Evolutionary conservation across 2,888 invertebrate genomes (phyloP).

Genomic region (Sinohyriopsis cumingii): DNA sequence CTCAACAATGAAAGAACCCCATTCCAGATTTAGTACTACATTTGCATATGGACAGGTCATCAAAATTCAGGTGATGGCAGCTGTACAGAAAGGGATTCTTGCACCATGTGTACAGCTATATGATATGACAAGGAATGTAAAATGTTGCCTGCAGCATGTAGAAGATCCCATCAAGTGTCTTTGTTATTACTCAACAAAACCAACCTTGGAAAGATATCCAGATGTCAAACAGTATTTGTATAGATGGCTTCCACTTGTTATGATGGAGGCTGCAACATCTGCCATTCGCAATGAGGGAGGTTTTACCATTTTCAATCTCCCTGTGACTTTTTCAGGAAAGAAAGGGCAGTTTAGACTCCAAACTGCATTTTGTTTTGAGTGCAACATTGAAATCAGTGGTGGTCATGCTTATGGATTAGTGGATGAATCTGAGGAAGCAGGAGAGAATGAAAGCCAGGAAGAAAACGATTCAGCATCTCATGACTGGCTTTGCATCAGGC

Average conservation of each 20-base stretch:
- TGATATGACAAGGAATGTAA: slow-evolving; percentile 28
- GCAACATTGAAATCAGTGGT: slow-evolving; percentile 27
- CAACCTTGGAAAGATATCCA: slow-evolving; percentile 15
- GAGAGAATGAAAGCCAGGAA: background rate
- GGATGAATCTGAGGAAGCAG: background rate
- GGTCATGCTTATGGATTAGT: background rate
- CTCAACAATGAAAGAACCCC: background rate
- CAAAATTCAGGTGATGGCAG: slow-evolving; percentile 27
- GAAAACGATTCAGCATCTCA: slow-evolving; percentile 1
- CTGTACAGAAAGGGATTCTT: slow-evolving; percentile 20
- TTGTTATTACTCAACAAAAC: slow-evolving; percentile 16
- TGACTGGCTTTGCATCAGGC: slow-evolving; percentile 24
- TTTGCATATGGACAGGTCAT: slow-evolving; percentile 23
- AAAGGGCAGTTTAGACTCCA: slow-evolving; percentile 19
- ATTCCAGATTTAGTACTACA: slow-evolving; percentile 11
- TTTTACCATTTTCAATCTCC: slow-evolving; percentile 27
- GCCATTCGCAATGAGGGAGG: slow-evolving; percentile 16
- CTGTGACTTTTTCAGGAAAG: slow-evolving; percentile 13
- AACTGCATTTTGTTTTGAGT: slow-evolving; percentile 15
- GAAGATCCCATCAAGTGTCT: slow-evolving; percentile 23
- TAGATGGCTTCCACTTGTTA: slow-evolving; percentile 29
- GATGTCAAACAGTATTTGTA: slow-evolving; percentile 18
- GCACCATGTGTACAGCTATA: slow-evolving; percentile 19
- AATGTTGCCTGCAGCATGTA: slow-evolving; percentile 27
- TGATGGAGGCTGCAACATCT: slow-evolving; percentile 32